These are phyloP conservation scores for Eumacrocentrus americanus DNA, from an alignment of 2,888 invertebrate species.

Conservation along the genomic window DNA sequence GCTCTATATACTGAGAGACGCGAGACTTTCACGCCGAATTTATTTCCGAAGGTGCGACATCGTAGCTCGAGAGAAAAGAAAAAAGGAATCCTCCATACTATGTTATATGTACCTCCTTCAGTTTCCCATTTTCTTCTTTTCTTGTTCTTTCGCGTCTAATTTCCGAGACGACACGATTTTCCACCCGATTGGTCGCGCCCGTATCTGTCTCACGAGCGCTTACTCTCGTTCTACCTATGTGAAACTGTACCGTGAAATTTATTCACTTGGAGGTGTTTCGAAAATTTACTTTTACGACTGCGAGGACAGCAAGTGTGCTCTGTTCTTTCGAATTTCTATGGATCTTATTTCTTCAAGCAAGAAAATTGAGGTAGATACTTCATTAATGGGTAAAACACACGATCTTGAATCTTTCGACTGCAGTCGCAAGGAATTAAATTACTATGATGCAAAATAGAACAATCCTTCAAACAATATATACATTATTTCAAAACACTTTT, in stretches of 20 bases:
- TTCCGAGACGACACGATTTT: slow-evolving; percentile 53
- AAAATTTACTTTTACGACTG: slow-evolving; percentile 10
- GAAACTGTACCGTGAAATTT: slow-evolving; percentile 16
- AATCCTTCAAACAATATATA: too few species aligned
- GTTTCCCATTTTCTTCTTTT: slow-evolving; percentile 21
- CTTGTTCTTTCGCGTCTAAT: slow-evolving; percentile 38
- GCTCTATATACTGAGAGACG: background rate
- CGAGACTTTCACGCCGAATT: slow-evolving; percentile 29
- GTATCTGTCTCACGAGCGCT: slow-evolving; percentile 11
- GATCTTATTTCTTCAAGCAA: too few species aligned
- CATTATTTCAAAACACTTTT: too few species aligned
- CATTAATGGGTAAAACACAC: too few species aligned
- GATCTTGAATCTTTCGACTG: too few species aligned
- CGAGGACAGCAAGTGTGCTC: background rate
- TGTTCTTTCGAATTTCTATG: background rate
- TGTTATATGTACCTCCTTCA: slow-evolving; percentile 15
- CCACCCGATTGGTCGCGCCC: slow-evolving; percentile 42
- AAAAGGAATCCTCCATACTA: slow-evolving; percentile 1
- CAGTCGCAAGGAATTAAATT: too few species aligned
- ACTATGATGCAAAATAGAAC: too few species aligned
- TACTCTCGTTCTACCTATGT: slow-evolving; percentile 2
- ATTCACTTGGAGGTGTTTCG: slow-evolving; percentile 9
- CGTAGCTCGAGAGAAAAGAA: slow-evolving; percentile 15
- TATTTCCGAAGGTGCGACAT: slow-evolving; percentile 25
- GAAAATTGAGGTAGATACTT: too few species aligned